These are phyloP conservation scores for Halisarca cf. caerulea DNA, from an alignment of 37 sponge, comb jelly and placozoan species.

Conservation along the genomic window DNA sequence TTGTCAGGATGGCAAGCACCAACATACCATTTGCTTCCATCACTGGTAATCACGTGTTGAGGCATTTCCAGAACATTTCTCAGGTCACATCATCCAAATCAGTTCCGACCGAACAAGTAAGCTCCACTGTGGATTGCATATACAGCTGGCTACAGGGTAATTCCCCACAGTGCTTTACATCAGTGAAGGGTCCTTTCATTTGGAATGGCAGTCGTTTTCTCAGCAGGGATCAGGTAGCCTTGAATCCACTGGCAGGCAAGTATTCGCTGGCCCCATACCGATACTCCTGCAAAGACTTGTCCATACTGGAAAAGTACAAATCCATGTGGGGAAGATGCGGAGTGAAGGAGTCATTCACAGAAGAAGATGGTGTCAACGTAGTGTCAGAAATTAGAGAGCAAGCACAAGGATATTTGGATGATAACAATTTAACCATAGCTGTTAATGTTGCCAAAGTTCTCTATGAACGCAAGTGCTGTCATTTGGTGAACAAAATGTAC, in stretches of 20 bases:
- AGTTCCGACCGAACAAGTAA: not conserved
- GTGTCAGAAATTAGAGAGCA: not conserved
- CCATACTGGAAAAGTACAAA: not conserved
- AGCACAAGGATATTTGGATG: not conserved
- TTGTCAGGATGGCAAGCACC: too few relatives aligned
- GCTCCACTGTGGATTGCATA: not conserved
- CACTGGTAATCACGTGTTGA: not conserved
- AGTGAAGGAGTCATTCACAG: not conserved
- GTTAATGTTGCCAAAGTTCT: conserved; percentile 19
- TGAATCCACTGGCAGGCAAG: not conserved
- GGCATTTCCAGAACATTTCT: conserved; percentile 16
- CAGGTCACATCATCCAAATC: not conserved
- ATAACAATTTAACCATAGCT: conserved; percentile 16
- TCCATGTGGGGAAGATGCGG: not conserved
- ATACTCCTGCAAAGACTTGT: not conserved
- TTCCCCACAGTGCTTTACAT: not conserved
- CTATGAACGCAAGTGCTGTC: not conserved
- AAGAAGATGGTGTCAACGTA: not conserved
- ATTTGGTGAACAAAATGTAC: not conserved
- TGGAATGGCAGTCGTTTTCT: not conserved
- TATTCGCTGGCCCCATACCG: conserved; percentile 6
- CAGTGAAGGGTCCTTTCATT: not conserved
- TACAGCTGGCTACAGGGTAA: not conserved
- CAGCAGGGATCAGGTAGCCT: not conserved
- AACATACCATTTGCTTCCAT: not conserved